Base-by-base conservation (phyloP, 2,888 invertebrate species). In the Apamea sordens region DNA sequence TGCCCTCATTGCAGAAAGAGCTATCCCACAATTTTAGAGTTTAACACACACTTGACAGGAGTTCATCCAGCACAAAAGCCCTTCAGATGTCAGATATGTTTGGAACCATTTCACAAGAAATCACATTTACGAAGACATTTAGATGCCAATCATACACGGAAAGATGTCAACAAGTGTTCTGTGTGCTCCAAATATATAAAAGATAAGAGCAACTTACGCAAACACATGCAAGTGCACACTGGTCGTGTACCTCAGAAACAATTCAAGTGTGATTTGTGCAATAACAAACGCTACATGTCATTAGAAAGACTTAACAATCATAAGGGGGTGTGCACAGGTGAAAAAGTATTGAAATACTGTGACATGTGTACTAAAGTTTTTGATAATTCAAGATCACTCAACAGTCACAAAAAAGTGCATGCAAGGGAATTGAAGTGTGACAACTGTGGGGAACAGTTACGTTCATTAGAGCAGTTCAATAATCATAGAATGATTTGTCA, bases 321-420 rank as follows among this genome's bases (percentile, higher is more conserved):
- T 88, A 96, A 97, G 88, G 96, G 97, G 73, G 97, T 97, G 18
- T 97, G 97, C 89, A 97, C 97, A 59, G 97, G 97, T 63, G 97
- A 97, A 86, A 97, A 96, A 89, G 94, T 95, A 77, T 92, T 97
- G 76, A 97, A 97, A 89, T 97, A 95, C 90, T 97, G 97, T 92
- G 97, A 97, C 93, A 97, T 97, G 97, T 97, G 97, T 90, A 95
- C 96, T 78, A 97, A 97, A 92, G 97, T 97, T 61, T 97, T 97
- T 94, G 97, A 97, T 88, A 97, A 97, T 90, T 97, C 97, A 75
- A 94, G 97, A 90, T 97, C 97, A 63, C 92, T 97, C 64, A 97
- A 97, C 90, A 97, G 97, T 91, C 97, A 97, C 93, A 97, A 96
- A 89, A 97, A 97, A 90, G 97, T 97, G 80, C 97, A 97, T 93